Conservation (phyloP, 2,888 invertebrate species). For the Helleia helle region DNA sequence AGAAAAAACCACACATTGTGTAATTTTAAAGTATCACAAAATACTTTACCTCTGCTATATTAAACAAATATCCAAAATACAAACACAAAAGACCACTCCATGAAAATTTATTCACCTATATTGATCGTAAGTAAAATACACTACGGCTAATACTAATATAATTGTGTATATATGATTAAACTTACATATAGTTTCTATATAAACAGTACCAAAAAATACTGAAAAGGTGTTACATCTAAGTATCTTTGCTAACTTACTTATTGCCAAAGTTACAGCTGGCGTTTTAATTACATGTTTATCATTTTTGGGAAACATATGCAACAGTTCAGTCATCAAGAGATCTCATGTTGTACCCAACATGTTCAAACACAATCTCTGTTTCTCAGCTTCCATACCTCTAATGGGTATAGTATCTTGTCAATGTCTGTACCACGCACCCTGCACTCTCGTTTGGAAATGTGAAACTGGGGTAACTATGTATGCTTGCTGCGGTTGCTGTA, state of each 20-base stretch:
- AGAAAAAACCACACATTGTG: constrained; percentile 5
- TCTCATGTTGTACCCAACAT: constrained; percentile 35
- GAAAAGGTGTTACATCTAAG: constrained; percentile 53
- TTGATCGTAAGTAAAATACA: constrained; percentile 48
- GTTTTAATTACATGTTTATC: constrained; percentile 23
- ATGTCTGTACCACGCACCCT: constrained; percentile 74
- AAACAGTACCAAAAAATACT: constrained; percentile 64
- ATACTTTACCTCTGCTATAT: constrained; percentile 7
- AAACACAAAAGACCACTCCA: constrained; percentile 5
- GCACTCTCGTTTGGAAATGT: constrained; percentile 77
- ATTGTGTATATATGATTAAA: constrained; percentile 60
- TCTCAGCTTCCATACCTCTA: constrained; percentile 22
- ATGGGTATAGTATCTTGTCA: constrained; percentile 36
- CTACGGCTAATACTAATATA: constrained; percentile 57
- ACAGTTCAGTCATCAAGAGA: constrained; percentile 36
- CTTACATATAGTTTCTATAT: constrained; percentile 46
- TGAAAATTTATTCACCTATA: constrained; percentile 19
- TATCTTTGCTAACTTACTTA: constrained; percentile 60
- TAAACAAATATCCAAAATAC: constrained; percentile 5
- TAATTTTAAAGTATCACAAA: constrained; percentile 8
- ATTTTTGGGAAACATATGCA: constrained; percentile 16
- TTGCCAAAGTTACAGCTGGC: constrained; percentile 58
- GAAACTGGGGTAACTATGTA: constrained; percentile 79
- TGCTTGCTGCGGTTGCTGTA: constrained; percentile 77
- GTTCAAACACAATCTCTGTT: constrained; percentile 24